phyloP scores from a whole-genome alignment of 2,113 vertebrate species.

The Crocuta crocuta region DNA sequence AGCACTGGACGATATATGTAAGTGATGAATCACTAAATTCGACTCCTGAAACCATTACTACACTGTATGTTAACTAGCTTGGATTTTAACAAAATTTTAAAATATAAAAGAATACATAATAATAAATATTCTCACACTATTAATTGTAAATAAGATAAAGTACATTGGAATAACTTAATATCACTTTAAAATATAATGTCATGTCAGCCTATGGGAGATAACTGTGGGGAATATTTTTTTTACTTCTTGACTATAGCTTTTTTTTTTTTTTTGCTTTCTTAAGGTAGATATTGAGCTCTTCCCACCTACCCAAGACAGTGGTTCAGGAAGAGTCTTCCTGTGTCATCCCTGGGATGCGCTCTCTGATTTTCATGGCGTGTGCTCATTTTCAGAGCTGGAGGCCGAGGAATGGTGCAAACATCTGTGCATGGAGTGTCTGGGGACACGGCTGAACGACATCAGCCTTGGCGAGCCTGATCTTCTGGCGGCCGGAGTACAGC shows the following conservation, averaged over 20 bases:
- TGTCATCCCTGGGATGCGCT: neutral
- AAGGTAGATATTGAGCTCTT: neutral
- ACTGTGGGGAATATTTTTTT: neutral
- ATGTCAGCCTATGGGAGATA: neutral
- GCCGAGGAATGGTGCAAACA: conserved; percentile 99
- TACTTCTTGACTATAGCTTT: neutral
- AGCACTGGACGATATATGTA: too few species aligned
- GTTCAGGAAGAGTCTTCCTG: accelerated
- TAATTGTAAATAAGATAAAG: neutral
- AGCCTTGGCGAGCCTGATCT: conserved; percentile 99
- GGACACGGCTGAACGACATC: conserved; percentile 97
- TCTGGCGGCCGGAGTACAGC: conserved; percentile 97
- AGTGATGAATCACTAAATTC: too few species aligned
- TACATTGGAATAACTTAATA: neutral
- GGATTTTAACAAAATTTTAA: too few species aligned
- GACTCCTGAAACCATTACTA: too few species aligned
- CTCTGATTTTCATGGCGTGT: neutral
- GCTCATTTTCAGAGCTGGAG: conserved; percentile 92
- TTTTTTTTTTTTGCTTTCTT: neutral
- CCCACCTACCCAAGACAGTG: neutral
- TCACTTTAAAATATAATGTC: neutral
- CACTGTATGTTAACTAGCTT: too few species aligned
- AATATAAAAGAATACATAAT: neutral
- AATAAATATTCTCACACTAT: neutral
- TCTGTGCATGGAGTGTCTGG: conserved; percentile 97